Conservation (phyloP, 1,140 invertebrate genomes). For the Pogonomyrmex californicus region DNA sequence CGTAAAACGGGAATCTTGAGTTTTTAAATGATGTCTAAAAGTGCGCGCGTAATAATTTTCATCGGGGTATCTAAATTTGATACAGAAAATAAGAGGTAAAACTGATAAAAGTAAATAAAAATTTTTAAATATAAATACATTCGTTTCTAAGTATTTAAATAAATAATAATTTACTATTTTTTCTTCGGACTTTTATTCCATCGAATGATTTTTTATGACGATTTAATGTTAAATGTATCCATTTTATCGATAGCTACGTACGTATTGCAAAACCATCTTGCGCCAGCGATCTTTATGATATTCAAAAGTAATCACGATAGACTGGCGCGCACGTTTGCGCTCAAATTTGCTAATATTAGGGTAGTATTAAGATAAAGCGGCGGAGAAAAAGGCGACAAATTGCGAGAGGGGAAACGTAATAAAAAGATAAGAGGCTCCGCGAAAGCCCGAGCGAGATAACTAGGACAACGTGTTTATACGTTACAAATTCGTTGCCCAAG, state of each 20-base stretch:
- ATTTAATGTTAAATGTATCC: not conserved
- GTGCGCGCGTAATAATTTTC: not conserved
- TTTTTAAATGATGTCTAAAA: not conserved
- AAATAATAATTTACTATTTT: constrained; percentile 5
- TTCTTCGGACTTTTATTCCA: not conserved
- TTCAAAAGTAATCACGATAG: constrained; percentile 10
- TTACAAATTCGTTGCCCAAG: constrained; percentile 76
- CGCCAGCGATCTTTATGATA: not conserved
- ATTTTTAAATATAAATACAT: not conserved
- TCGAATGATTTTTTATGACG: not conserved
- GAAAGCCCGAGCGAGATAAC: constrained; percentile 68
- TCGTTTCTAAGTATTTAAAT: not conserved
- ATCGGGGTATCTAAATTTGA: not conserved
- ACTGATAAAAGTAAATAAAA: not conserved
- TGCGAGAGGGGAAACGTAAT: constrained; percentile 50
- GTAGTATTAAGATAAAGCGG: constrained; percentile 5
- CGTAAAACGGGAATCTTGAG: not conserved
- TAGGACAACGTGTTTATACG: constrained; percentile 78
- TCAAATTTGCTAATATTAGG: constrained; percentile 59
- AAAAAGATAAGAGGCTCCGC: constrained; percentile 49
- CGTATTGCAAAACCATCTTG: not conserved
- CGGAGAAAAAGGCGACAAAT: constrained; percentile 51
- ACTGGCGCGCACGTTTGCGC: not conserved
- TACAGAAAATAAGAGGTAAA: not conserved
- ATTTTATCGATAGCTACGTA: constrained; percentile 5